A percentile compares a stretch with the other conserved stretches of the same genome.
Conservation (phyloP, 2,888 invertebrate species). For the Spilarctia lutea region DNA sequence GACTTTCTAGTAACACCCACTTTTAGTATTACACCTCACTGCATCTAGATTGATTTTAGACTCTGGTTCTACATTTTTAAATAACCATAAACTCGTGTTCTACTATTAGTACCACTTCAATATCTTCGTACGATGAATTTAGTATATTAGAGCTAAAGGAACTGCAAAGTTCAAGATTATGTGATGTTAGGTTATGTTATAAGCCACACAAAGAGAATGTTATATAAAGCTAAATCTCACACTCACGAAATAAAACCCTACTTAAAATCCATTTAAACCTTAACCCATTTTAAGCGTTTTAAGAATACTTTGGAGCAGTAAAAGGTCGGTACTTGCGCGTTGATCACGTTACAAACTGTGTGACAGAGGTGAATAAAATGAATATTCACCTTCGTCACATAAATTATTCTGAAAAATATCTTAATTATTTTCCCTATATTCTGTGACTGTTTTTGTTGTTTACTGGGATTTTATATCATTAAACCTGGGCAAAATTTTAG, state of each 20-base stretch:
- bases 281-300: constrained; percentile 44
- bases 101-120: neutral
- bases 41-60: neutral
- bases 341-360: constrained; percentile 39
- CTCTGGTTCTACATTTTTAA: neutral
- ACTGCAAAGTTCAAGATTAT: neutral
- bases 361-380: constrained; percentile 20
- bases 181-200: too few relatives aligned
- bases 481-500: neutral
- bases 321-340: constrained; percentile 37
- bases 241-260: constrained; percentile 20
- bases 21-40: neutral
- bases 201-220: neutral
- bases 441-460: neutral
- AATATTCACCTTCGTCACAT: neutral
- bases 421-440: constrained; percentile 13
- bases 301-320: constrained; percentile 39
- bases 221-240: neutral
- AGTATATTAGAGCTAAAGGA: neutral
- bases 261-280: constrained; percentile 43
- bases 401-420: constrained; percentile 33
- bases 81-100: neutral
- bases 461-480: neutral
- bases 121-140: neutral
- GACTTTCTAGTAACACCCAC: too few relatives aligned